Evolutionary conservation across 1,140 invertebrate species (phyloP), one percentile per base, ranked within the genome.

Genomic region (Heliconius eleuchia): DNA sequence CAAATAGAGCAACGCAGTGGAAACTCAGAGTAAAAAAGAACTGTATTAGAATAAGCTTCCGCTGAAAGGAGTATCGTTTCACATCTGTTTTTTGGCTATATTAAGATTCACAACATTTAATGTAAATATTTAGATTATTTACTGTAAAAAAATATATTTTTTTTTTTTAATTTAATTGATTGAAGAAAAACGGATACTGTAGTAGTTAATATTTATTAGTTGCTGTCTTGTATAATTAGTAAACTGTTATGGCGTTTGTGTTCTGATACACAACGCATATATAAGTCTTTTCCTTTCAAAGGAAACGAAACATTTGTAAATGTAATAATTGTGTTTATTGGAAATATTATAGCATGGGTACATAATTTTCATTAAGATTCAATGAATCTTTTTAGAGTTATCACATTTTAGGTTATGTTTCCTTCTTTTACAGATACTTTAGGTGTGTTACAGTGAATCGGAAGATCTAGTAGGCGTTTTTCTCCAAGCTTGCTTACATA

Each of bases 371-470:
- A 74, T 7, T 85, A 46, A 79, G 79, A 60, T 73, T 83, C 79
- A 77, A 79, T 39, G n/a, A 57, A 81, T 46, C 23, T 16, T 74
- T n/a, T 30, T 18, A 30, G n/a, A 81, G 57, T 55, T 73, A 74
- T 71, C 6, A 73, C n/a, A 77, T 84, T 91, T 86, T 95, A 96
- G 96, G 96, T 96, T 96, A 96, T 96, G 96, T 96, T 96, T 96
- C 96, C 95, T 95, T 96, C 96, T 95, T 96, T 96, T 95, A 96
- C 96, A 93, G 95, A 95, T 88, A 96, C 96, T 91, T 95, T 96
- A 96, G 95, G 96, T 96, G 92, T 95, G 95, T 95, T 92, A 85
- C 84, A 86, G 87, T 90, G 82, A 89, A 84, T 85, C 85, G 85
- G 83, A 84, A 88, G 80, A 88, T 86, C 86, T 87, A 82, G 89